Evolutionary conservation across 2,113 vertebrate genomes (phyloP), one percentile per base, ranked within the genome.

Genomic region (Abramis brama): DNA sequence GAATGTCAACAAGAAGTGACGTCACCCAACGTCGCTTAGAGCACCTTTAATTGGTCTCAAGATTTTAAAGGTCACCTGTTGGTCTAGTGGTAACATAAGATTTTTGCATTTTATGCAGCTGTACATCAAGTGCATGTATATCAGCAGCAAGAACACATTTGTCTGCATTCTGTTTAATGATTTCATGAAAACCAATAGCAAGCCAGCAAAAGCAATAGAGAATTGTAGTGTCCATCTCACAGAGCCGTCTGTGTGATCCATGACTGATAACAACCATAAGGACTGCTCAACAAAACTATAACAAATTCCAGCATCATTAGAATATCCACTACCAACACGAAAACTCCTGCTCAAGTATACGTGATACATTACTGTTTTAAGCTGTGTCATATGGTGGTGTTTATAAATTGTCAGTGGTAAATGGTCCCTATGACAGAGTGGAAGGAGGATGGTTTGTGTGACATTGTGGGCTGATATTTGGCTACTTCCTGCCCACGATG

Each of bases 401-500:
- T 57, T 5, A 25, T 12, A 74, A 74, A 73, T 75, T 25, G 23
- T 75, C n/a, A 17, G 45, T 52, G 10, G 36, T 6, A 73, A 73
- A 45, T 73, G 70, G 70, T 36, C 25, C 25, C 27, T 30, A 64
- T 25, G 13, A 23, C 19, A 43, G 36, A 23, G 9, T 74, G 12
- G 23, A 75, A 75, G 23, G 73, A 27, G 25, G 9, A 11, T 39
- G 70, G 47, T 17, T 76, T 52, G 47, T 76, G n/a, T 50, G 75
- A 55, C 50, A 77, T 52, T 55, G 75, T 52, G 13, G 25, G 70
- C 70, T 7, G n/a, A 75, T 75, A 47, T 75, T 47, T 74, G 23
- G 2, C n/a, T 45, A 74, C 74, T 55, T 52, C 55, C 25, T 52
- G 6, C 47, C 74, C 74, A 55, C 17, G 0, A 55, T 55, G 4